Base-by-base conservation (phyloP, 2,888 invertebrate genomes). In the Drosophila vallismaia region DNA sequence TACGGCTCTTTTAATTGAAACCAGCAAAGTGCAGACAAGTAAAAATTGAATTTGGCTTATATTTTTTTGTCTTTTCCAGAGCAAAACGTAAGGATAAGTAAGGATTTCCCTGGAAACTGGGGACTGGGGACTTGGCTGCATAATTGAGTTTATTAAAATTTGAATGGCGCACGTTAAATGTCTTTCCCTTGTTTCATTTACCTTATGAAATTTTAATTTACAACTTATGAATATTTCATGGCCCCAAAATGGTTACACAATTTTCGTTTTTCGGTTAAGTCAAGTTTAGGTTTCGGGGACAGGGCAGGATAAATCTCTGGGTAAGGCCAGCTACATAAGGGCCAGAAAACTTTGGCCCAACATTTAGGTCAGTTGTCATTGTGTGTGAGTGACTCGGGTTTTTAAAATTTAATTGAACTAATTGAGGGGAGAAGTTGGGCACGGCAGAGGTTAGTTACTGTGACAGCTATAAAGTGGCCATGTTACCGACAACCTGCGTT, bases 141-240 rank as follows among this genome's bases (percentile, higher is more conserved):
- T 85, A 82, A 82, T 85, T 85, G 63, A 72, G 70, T 79, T 81
- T 68, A 73, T 79, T 74, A 73, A 66, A 69, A 71, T 75, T 75
- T 75, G 67, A 79, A 75, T 82, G 85, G 62, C 76, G 69, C 68
- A 75, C 55, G 70, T 68, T 66, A 76, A 82, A 77, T 82, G 83
- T 69, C 59, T 67, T 82, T 82, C 67, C 53, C 78, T 59, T 79
- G 83, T 77, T 82, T 66, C 79, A 72, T 58, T 76, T 63, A 51
- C 52, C 71, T 64, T 72, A 71, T 82, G 74, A 58, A 82, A 72
- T 74, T 66, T 82, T 85, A 79, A 82, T 85, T 62, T 24, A 4
- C 62, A 49, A 51, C 58, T 54, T 71, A 52, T 60, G 74, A 82
- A 70, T 79, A 58, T 74, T 76, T 71, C 45, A 74, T 58, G 55